phyloP scores from a whole-genome alignment of 2,797 vertebrate species.

The Poliocrania exsul region DNA sequence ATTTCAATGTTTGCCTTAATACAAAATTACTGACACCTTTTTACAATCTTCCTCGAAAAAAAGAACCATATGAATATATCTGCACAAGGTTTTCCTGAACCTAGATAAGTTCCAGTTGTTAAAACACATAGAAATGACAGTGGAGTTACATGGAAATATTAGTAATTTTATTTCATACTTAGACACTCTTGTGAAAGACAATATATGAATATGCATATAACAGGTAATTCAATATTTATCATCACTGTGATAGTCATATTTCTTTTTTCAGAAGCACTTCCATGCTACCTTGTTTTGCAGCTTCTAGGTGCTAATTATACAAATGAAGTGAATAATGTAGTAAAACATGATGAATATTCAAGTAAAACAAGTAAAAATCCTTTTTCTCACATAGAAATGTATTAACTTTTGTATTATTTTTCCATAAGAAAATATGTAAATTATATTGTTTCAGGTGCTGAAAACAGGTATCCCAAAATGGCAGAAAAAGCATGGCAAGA shows the following conservation, averaged over 20 bases:
- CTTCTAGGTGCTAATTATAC: slow-evolving; percentile 3
- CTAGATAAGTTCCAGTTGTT: not conserved
- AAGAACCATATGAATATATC: not conserved
- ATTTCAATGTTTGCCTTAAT: not conserved
- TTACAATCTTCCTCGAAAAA: not conserved
- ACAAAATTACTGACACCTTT: not conserved
- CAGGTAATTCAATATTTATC: not conserved
- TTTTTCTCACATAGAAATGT: not conserved
- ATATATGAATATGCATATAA: not conserved
- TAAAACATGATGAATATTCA: not conserved
- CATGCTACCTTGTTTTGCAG: not conserved
- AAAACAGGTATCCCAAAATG: not conserved
- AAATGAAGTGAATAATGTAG: not conserved
- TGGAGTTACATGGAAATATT: not conserved
- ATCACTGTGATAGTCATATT: not conserved
- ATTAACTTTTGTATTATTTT: not conserved
- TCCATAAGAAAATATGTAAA: not conserved
- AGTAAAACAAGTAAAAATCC: not conserved
- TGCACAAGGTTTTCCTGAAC: not conserved
- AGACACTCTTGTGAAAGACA: not conserved
- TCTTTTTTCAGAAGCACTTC: not conserved
- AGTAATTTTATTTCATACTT: not conserved
- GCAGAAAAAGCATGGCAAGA: not conserved
- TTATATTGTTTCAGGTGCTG: not conserved
- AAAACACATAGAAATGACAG: not conserved